Conservation (phyloP, 1,140 invertebrate genomes). For the Aricia agestis region DNA sequence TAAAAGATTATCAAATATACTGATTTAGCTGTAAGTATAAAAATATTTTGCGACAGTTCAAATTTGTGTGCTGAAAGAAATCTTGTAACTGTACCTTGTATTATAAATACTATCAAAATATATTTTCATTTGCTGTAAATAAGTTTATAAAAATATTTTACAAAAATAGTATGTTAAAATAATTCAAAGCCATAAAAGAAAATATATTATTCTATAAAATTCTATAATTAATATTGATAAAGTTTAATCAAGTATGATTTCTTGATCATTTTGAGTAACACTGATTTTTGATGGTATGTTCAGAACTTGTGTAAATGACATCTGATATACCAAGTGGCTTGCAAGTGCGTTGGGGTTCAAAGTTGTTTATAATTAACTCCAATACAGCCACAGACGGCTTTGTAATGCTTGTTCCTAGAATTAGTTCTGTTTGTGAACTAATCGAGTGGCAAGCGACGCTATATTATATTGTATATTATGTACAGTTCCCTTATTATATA, state of each 20-base stretch:
- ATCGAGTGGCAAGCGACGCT: neutral
- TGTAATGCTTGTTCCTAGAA: neutral
- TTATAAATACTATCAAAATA: neutral
- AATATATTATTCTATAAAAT: too few relatives aligned
- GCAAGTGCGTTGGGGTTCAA: neutral
- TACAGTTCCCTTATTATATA: neutral
- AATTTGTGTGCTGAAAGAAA: neutral
- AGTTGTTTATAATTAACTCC: slow-evolving; percentile 3
- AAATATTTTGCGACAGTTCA: neutral
- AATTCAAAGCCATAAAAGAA: too few relatives aligned
- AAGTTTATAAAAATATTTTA: neutral
- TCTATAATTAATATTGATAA: too few relatives aligned
- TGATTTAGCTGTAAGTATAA: neutral
- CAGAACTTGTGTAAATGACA: neutral
- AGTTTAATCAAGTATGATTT: too few relatives aligned
- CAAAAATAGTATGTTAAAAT: neutral
- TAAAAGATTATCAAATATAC: neutral
- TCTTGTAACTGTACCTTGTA: neutral
- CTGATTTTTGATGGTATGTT: too few relatives aligned
- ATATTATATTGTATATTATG: neutral
- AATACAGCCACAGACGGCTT: neutral
- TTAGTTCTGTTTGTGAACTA: neutral
- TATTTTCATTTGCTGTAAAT: neutral
- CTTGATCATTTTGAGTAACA: too few relatives aligned
- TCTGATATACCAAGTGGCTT: neutral